These are phyloP conservation scores for Sturnus vulgaris DNA, from an alignment of 2,113 vertebrate species.

Conservation along the genomic window DNA sequence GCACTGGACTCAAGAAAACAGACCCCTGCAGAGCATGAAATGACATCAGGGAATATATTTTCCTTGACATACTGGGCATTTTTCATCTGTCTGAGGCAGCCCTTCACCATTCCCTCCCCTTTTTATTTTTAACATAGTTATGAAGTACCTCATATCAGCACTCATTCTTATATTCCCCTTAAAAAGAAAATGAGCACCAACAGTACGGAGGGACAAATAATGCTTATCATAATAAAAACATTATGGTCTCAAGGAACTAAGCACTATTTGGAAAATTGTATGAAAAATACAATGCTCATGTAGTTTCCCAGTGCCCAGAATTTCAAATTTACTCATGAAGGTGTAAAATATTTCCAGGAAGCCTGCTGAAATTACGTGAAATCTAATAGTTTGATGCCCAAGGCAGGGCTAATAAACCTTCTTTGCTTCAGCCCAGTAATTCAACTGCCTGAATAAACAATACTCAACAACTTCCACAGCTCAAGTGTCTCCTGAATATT, in stretches of 20 bases:
- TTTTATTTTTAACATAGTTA: constrained; percentile 25
- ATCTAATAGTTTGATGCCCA: constrained; percentile 38
- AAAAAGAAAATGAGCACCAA: constrained; percentile 15
- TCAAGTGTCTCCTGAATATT: constrained; percentile 22
- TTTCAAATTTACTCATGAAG: constrained; percentile 39
- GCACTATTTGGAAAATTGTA: background rate
- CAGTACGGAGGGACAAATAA: constrained; percentile 19
- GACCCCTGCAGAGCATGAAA: constrained; percentile 63
- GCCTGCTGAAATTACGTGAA: constrained; percentile 38
- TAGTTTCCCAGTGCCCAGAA: background rate
- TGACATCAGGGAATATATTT: constrained; percentile 60
- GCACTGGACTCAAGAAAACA: constrained; percentile 49
- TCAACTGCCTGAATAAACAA: constrained; percentile 48
- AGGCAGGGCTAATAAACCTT: constrained; percentile 51
- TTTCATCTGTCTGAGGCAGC: constrained; percentile 44
- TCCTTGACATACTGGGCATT: constrained; percentile 37
- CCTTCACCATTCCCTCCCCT: background rate
- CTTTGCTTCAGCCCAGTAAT: background rate
- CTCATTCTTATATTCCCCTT: background rate
- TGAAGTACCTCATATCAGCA: background rate
- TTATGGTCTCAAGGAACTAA: background rate
- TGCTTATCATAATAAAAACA: constrained; percentile 41
- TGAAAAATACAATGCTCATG: background rate
- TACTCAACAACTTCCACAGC: background rate
- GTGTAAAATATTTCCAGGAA: constrained; percentile 40